Conservation (phyloP, 2,797 vertebrate species). For the Sebastes matsubarae region DNA sequence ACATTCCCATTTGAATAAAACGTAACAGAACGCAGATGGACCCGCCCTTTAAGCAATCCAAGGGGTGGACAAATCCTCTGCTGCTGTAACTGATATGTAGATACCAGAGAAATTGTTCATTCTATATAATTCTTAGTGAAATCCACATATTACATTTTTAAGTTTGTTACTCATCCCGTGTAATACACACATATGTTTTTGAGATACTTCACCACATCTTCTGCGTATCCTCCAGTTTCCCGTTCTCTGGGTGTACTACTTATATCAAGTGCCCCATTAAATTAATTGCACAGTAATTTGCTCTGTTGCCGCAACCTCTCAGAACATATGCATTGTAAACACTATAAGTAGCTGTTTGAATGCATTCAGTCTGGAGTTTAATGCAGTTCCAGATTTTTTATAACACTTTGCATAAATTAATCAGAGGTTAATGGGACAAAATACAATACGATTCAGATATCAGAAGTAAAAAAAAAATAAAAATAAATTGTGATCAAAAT, state of each 20-base stretch:
- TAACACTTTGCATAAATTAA: neutral
- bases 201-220: neutral
- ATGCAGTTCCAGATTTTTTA: neutral
- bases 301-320: neutral
- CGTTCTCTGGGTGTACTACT: neutral
- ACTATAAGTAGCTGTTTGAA: neutral
- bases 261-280: conserved; percentile 18
- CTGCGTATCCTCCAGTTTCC: neutral
- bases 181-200: neutral
- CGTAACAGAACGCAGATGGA: no score
- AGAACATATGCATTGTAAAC: conserved; percentile 28
- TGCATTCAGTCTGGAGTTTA: neutral
- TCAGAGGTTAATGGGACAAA: neutral
- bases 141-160: neutral
- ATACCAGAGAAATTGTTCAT: neutral
- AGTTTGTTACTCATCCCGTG: neutral
- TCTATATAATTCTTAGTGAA: neutral
- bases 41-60: neutral
- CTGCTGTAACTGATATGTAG: neutral
- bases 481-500: neutral
- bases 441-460: neutral
- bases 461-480: neutral
- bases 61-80: neutral
- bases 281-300: conserved; percentile 8
- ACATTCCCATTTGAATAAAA: no score